Percentiles rank a stretch among this genome's conserved stretches.
Evolutionary conservation across 2,888 invertebrate genomes (phyloP).

Genomic region (Drosophila gaucha): DNA sequence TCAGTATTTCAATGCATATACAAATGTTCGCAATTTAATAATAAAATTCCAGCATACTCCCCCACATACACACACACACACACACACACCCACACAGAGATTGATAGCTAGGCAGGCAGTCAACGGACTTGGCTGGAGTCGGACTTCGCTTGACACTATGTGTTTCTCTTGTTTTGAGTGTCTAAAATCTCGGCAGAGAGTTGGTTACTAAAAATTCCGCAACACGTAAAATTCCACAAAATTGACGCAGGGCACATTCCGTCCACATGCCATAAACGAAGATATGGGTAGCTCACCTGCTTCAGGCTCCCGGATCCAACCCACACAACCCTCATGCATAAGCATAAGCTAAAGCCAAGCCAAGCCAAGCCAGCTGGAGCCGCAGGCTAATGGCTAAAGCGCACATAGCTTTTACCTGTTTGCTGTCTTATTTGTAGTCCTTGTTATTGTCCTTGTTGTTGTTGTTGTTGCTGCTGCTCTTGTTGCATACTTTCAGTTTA

Average conservation of each 20-base stretch:
- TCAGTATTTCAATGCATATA: conserved; percentile 43
- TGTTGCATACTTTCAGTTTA: conserved; percentile 68
- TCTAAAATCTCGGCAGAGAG: conserved; percentile 62
- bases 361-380: conserved; percentile 26
- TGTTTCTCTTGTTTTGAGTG: conserved; percentile 15
- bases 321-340: conserved; percentile 1
- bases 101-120: conserved; percentile 9
- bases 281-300: conserved; percentile 25
- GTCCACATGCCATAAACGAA: conserved; percentile 51
- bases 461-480: conserved; percentile 28
- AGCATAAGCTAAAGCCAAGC: conserved; percentile 21
- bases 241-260: conserved; percentile 45
- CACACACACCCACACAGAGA: neutral
- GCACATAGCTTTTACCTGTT: conserved; percentile 45
- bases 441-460: conserved; percentile 19
- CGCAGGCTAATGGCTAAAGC: conserved; percentile 56
- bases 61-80: conserved; percentile 5
- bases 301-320: neutral
- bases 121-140: conserved; percentile 31
- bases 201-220: conserved; percentile 65
- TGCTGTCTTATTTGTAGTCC: conserved; percentile 17
- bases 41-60: conserved; percentile 59
- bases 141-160: conserved; percentile 40
- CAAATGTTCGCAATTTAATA: conserved; percentile 68
- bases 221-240: conserved; percentile 67